Base-by-base conservation (phyloP, 2,888 invertebrate species). In the Drosophila kanekoi region DNA sequence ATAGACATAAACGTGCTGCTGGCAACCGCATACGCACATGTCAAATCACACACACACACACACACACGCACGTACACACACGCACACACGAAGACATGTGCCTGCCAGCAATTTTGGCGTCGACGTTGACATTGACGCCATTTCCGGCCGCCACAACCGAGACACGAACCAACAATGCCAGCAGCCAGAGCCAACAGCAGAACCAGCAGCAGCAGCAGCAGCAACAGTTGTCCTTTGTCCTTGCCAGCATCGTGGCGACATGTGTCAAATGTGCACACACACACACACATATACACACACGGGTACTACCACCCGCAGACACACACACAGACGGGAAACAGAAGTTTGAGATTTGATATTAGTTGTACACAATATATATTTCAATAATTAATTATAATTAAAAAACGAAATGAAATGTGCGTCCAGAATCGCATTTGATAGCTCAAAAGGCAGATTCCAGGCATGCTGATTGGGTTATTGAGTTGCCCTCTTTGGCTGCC, bases 91-190 rank as follows among this genome's bases (percentile, higher is more conserved):
- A 38, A 56, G 53, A 74, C 69, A 61, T 71, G 71, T 77, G 72
- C 81, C 71, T 72, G 81, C 49, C 78, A 70, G 73, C 69, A 77
- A 79, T 79, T 84, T 87, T 79, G 84, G 87, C 82, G 72, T 68
- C 81, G 72, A 83, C 83, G 82, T 84, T 84, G 87, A 87, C 87
- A 83, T 87, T 83, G 83, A 84, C 69, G 87, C 87, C 83, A 83
- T 83, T 83, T 87, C 87, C 87, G 85, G 86, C 79, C 81, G 83
- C 81, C 82, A 65, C 77, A 82, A 77, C 73, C 63, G 59, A 73
- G 70, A 70, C 73, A 76, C 67, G 77, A 79, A 79, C 68, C 72
- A 78, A 69, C 77, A 60, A 51, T 52, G 63, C 45, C 53, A 67
- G 28, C 60, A 65, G 52, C 63, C 53, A 49, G 53, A 63, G 53